Conservation (phyloP, 1,140 invertebrate genomes). For the Drosophila chauvacae region DNA sequence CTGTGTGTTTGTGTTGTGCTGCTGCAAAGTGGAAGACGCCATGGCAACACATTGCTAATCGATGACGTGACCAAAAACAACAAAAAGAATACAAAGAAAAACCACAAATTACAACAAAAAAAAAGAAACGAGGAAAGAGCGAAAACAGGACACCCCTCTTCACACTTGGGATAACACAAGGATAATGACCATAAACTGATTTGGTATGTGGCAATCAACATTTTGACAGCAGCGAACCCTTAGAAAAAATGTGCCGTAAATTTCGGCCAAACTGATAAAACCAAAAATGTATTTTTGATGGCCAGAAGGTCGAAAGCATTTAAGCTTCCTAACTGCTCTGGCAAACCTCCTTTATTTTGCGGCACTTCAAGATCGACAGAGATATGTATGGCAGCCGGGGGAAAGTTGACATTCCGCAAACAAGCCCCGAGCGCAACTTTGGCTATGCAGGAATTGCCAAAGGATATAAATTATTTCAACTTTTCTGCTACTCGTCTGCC, state of each 20-base stretch:
- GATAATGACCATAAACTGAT: conserved; percentile 80
- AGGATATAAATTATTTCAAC: conserved; percentile 42
- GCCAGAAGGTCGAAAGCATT: conserved; percentile 11
- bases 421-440: conserved; percentile 33
- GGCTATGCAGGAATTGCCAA: conserved; percentile 36
- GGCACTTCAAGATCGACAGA: conserved; percentile 41
- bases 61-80: conserved; percentile 77
- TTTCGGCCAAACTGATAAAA: conserved; percentile 39
- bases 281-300: conserved; percentile 49
- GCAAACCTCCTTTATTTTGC: conserved; percentile 28
- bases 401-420: conserved; percentile 64
- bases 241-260: conserved; percentile 13
- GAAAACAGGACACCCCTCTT: conserved; percentile 14
- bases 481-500: conserved; percentile 13
- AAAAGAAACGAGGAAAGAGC: neutral
- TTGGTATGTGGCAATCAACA: conserved; percentile 59
- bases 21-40: conserved; percentile 66
- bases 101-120: conserved; percentile 18
- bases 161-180: conserved; percentile 78
- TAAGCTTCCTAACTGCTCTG: conserved; percentile 24
- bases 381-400: conserved; percentile 31
- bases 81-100: conserved; percentile 25
- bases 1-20: conserved; percentile 61
- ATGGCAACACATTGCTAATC: conserved; percentile 82
- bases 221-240: conserved; percentile 30